Evolutionary conservation across 2,888 invertebrate genomes (phyloP).

Genomic region (Papilio protenor): DNA sequence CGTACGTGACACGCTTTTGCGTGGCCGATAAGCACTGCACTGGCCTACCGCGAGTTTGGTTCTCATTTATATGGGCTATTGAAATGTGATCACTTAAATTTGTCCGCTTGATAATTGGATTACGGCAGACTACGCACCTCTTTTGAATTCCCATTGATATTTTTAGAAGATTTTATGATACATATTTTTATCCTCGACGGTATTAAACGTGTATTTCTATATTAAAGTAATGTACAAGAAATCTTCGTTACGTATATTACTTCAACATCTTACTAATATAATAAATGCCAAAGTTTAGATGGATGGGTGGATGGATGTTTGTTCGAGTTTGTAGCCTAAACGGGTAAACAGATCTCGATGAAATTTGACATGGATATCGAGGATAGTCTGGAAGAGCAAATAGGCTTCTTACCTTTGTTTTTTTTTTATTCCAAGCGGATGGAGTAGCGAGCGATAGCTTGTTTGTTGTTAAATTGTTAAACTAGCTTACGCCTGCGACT

Average conservation of each 20-base stretch:
- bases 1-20: conserved; percentile 42
- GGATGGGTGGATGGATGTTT: too few relatives aligned
- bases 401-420: too few relatives aligned
- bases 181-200: neutral
- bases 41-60: conserved; percentile 38
- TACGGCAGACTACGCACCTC: conserved; percentile 14
- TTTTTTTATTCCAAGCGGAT: too few relatives aligned
- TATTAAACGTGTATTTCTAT: neutral
- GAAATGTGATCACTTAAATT: conserved; percentile 39
- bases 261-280: neutral
- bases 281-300: too few relatives aligned
- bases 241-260: neutral
- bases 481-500: too few relatives aligned
- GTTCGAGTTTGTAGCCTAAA: too few relatives aligned
- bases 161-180: neutral
- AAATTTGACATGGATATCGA: too few relatives aligned
- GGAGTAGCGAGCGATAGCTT: too few relatives aligned
- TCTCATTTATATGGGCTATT: conserved; percentile 45
- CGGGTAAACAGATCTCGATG: too few relatives aligned
- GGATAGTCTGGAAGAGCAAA: too few relatives aligned
- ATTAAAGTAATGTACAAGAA: neutral
- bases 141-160: neutral
- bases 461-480: too few relatives aligned
- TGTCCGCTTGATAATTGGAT: conserved; percentile 32
- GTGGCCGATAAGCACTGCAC: conserved; percentile 43